phyloP scores from a whole-genome alignment of 1,140 invertebrate genomes.

The Drosophila erecta region DNA sequence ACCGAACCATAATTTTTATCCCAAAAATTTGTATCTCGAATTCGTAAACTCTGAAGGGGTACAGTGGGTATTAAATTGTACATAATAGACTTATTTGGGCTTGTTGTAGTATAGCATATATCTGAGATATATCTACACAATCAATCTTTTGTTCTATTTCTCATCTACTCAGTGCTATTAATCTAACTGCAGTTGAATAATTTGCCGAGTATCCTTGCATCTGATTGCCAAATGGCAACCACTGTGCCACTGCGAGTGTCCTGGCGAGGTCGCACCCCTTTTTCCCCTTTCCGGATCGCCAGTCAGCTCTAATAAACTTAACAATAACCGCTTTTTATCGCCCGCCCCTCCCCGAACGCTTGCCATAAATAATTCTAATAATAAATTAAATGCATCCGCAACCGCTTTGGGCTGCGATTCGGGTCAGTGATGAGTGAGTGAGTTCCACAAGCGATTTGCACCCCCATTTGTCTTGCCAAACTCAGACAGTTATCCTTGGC shows the following conservation, averaged over 20 bases:
- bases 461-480: slow-evolving; percentile 79
- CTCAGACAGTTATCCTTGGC: slow-evolving; percentile 78
- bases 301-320: slow-evolving; percentile 75
- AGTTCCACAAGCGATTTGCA: slow-evolving; percentile 64
- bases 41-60: slow-evolving; percentile 41
- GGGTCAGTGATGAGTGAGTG: slow-evolving; percentile 46
- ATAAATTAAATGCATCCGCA: slow-evolving; percentile 84
- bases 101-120: too few relatives aligned
- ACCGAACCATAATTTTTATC: slow-evolving; percentile 29
- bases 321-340: slow-evolving; percentile 82
- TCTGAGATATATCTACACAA: too few relatives aligned
- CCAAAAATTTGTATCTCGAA: slow-evolving; percentile 20
- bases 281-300: slow-evolving; percentile 49
- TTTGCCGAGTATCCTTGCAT: slow-evolving; percentile 5
- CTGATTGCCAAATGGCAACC: slow-evolving; percentile 30
- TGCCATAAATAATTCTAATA: slow-evolving; percentile 84
- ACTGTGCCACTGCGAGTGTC: slow-evolving; percentile 42
- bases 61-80: slow-evolving; percentile 32
- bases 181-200: background rate
- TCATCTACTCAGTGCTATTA: background rate
- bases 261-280: slow-evolving; percentile 54
- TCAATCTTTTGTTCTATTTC: background rate
- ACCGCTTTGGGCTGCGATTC: slow-evolving; percentile 36
- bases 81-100: too few relatives aligned
- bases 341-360: slow-evolving; percentile 53